phyloP scores from a whole-genome alignment of 64 coral and sea anemone genomes.

The Trachythela sp. region DNA sequence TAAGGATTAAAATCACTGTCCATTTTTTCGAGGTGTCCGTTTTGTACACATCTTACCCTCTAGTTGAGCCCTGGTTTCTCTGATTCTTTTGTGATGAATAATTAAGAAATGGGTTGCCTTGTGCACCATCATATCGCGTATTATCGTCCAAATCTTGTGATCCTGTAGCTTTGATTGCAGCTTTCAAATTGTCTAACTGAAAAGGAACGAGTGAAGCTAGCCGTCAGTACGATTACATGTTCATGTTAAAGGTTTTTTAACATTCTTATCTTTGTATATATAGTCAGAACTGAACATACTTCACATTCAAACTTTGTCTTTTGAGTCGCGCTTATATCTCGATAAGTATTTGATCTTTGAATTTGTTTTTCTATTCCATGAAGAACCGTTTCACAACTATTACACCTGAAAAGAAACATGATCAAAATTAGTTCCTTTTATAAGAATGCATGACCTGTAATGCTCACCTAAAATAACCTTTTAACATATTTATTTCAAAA shows the following conservation, averaged over 20 bases:
- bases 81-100: neutral
- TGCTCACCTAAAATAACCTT: neutral
- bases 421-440: neutral
- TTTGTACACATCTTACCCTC: too few species aligned
- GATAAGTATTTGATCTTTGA: conserved; percentile 80
- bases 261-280: neutral
- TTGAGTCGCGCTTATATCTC: conserved; percentile 77
- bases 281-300: conserved; percentile 29
- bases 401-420: conserved; percentile 62
- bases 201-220: neutral
- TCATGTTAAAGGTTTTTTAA: too few species aligned
- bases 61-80: neutral
- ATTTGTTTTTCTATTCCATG: conserved; percentile 99
- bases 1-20: too few species aligned
- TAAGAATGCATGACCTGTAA: neutral
- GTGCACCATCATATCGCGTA: neutral
- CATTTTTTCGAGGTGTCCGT: neutral
- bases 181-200: conserved; percentile 91
- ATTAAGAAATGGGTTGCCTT: neutral
- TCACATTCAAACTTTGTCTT: conserved; percentile 79
- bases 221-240: neutral
- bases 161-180: conserved; percentile 86
- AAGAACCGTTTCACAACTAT: conserved; percentile 83
- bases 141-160: conserved; percentile 81
- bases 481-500: neutral